phyloP scores from a whole-genome alignment of 1,140 invertebrate species.

The Leptinotarsa lineolata region DNA sequence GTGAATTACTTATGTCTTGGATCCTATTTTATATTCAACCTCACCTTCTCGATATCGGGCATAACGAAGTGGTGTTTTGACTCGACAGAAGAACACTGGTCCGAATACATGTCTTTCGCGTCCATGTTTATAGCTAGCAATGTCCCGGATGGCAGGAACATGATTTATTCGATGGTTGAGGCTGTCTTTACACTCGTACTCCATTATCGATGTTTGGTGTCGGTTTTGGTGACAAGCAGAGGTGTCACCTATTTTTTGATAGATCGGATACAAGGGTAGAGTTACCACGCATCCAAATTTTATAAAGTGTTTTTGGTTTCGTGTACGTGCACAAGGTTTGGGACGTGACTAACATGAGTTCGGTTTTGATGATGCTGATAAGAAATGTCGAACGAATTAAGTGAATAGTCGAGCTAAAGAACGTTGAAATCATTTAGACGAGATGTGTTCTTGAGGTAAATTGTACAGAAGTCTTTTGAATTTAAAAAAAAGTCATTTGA shows the following conservation, averaged over 20 bases:
- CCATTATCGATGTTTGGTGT: constrained; percentile 22
- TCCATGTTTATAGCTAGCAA: constrained; percentile 15
- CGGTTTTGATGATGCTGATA: too few species aligned
- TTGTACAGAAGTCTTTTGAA: too few species aligned
- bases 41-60: background rate
- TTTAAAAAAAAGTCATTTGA: too few species aligned
- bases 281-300: background rate
- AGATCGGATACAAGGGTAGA: constrained; percentile 1
- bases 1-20: background rate
- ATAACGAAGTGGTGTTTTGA: constrained; percentile 17
- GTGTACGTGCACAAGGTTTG: background rate
- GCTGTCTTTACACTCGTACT: background rate
- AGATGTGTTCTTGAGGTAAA: too few species aligned
- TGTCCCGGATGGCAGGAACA: constrained; percentile 19
- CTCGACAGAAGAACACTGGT: constrained; percentile 17
- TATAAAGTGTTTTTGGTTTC: background rate
- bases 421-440: too few species aligned
- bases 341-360: too few species aligned
- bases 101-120: constrained; percentile 18
- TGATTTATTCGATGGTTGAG: constrained; percentile 22
- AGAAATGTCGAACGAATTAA: too few species aligned
- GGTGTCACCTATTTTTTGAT: constrained; percentile 21
- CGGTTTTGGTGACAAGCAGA: constrained; percentile 17
- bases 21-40: background rate
- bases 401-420: too few species aligned